Percentiles rank a stretch among this genome's conserved stretches.
Conservation (phyloP, 2,113 vertebrate species). For the Callaeas wilsoni region DNA sequence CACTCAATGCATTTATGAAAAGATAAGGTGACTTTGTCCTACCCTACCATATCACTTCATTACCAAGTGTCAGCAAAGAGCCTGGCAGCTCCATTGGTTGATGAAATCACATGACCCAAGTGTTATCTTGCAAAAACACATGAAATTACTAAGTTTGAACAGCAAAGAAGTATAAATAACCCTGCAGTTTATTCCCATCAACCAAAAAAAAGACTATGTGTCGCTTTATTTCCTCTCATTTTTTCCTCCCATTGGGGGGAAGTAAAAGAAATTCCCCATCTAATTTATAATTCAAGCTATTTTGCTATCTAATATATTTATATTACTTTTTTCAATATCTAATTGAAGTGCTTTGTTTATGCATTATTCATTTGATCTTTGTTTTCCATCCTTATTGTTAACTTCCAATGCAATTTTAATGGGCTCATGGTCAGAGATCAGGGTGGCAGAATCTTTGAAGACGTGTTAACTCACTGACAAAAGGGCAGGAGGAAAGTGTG, state of each 20-base stretch:
- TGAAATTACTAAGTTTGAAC: slow-evolving; percentile 17
- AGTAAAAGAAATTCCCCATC: neutral
- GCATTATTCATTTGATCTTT: slow-evolving; percentile 64
- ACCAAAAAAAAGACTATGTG: neutral
- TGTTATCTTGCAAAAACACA: slow-evolving; percentile 48
- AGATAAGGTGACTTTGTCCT: slow-evolving; percentile 45
- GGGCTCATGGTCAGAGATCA: slow-evolving; percentile 39
- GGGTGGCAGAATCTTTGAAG: slow-evolving; percentile 14
- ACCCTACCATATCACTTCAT: slow-evolving; percentile 47
- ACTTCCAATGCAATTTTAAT: slow-evolving; percentile 61
- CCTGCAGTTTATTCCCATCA: neutral
- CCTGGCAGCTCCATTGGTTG: slow-evolving; percentile 25
- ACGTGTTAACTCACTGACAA: neutral
- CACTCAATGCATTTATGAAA: slow-evolving; percentile 59
- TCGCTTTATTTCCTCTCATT: neutral
- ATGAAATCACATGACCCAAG: slow-evolving; percentile 56
- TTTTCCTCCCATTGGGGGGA: neutral
- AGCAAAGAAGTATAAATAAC: slow-evolving; percentile 11
- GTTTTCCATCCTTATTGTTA: slow-evolving; percentile 39
- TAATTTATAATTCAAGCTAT: slow-evolving; percentile 50
- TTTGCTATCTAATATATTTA: slow-evolving; percentile 44
- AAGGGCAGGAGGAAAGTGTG: neutral
- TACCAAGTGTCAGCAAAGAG: slow-evolving; percentile 32
- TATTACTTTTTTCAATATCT: slow-evolving; percentile 51
- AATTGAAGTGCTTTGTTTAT: slow-evolving; percentile 53